Conservation (phyloP, 2,113 vertebrate species). For the Copsychus sechellarum region DNA sequence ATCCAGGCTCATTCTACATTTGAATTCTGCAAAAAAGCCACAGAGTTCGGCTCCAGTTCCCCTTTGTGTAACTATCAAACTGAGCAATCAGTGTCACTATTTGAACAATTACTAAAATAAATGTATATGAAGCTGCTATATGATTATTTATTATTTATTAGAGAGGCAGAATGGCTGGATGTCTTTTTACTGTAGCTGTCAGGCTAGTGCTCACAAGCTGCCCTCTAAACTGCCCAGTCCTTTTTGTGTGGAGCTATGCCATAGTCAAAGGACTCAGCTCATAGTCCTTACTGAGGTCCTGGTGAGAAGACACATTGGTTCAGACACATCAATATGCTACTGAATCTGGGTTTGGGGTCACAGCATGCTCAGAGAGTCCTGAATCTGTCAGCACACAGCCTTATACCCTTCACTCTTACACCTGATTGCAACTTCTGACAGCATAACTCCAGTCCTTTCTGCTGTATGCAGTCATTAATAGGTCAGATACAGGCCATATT, state of each 20-base stretch:
- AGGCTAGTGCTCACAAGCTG: not conserved
- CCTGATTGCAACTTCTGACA: not conserved
- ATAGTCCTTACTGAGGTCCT: not conserved
- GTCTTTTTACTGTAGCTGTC: not conserved
- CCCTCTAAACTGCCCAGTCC: not conserved
- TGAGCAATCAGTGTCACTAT: constrained; percentile 9
- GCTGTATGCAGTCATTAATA: not conserved
- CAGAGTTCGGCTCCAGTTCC: not conserved
- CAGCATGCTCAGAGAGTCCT: not conserved
- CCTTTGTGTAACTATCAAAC: not conserved
- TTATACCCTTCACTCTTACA: not conserved
- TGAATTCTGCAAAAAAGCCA: not conserved
- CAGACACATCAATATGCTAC: not conserved
- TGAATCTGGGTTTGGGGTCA: not conserved
- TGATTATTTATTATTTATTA: constrained; percentile 28
- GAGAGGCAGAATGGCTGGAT: not conserved
- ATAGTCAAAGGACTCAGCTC: not conserved
- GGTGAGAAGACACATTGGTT: not conserved
- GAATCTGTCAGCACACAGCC: not conserved
- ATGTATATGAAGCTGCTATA: not conserved
- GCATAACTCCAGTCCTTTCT: not conserved
- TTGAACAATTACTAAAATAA: constrained; percentile 32
- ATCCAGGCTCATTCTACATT: not conserved
- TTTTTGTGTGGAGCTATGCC: not conserved
- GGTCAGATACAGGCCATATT: not conserved